Base-by-base conservation (phyloP, 2,888 invertebrate species). In the Salpingus planirostris region DNA sequence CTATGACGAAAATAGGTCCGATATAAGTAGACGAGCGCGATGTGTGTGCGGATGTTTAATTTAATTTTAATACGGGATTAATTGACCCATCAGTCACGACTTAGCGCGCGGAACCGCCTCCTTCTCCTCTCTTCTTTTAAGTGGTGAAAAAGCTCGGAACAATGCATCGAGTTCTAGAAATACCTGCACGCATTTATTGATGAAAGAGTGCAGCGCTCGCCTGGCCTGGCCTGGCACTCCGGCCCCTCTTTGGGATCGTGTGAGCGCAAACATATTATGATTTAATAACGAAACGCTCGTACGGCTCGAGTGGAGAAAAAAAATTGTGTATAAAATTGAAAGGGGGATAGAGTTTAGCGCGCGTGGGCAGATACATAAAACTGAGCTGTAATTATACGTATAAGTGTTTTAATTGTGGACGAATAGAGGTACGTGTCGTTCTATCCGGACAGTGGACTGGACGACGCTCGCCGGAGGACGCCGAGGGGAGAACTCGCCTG, bases 331-430 rank as follows among this genome's bases (percentile, higher is more conserved):
- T 47, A 52, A 52, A 51, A 51, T 46, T 43, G 35, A 40, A 49
- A 51, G 47, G 50, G 53, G 51, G 48, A 46, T 49, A 49, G 47
- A 47, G 42, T 37, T 41, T 13, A 32, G 27, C 36, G 23, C 52
- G 62, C 62, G 62, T 62, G 60, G 62, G 62, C 57, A 58, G 58
- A 49, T 50, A 55, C 59, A 60, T 58, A 58, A 59, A 59, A 57
- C 60, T 52, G 58, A 57, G 54, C 59, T 56, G 59, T 61, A 61
- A 62, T 62, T 62, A 62, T 59, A 59, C 56, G 55, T 58, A 59
- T 59, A 59, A 60, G 62, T 60, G 61, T 62, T 62, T 62, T 62
- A 62, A 62, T 62, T 62, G 62, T 61, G 58, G 54, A 59, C 59
- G 59, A 57, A 59, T 54, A 50, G 55, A 54, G 54, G 53, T 57